These are phyloP conservation scores for Drosophila infuscata DNA, from an alignment of 2,888 invertebrate species.

Conservation along the genomic window DNA sequence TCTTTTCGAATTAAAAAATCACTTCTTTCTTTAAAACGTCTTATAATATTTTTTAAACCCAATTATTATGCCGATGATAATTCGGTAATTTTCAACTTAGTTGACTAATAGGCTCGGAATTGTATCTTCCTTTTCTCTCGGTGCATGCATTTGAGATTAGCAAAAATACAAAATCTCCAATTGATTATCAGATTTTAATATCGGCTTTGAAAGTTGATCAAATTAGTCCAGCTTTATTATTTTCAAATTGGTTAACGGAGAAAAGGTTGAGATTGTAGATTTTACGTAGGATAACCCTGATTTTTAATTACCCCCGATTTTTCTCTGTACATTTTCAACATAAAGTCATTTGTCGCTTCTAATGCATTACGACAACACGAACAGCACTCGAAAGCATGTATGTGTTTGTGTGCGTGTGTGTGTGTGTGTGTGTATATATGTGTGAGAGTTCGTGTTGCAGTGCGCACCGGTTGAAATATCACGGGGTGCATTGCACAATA, in stretches of 20 bases:
- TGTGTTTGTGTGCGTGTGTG: constrained; percentile 20
- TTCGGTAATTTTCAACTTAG: not conserved
- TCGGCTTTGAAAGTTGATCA: not conserved
- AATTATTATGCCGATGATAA: no score
- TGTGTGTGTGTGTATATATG: constrained; percentile 21
- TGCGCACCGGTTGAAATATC: constrained; percentile 45
- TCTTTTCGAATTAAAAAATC: not conserved
- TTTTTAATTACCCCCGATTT: not conserved
- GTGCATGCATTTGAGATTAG: not conserved
- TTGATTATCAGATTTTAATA: not conserved
- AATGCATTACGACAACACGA: constrained; percentile 80
- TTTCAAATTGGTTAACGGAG: not conserved
- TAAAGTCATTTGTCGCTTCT: constrained; percentile 64
- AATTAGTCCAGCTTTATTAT: not conserved
- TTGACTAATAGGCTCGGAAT: no score
- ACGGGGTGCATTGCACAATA: constrained; percentile 27
- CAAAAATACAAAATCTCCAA: not conserved
- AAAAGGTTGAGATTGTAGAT: not conserved
- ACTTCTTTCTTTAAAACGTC: not conserved
- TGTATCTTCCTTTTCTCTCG: not conserved
- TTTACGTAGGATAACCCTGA: not conserved
- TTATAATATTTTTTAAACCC: not conserved
- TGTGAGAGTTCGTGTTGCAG: constrained; percentile 26
- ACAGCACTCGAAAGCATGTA: constrained; percentile 61
- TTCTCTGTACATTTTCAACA: constrained; percentile 52